Conservation (phyloP, 2,797 vertebrate species). For the Notamacropus eugenii region DNA sequence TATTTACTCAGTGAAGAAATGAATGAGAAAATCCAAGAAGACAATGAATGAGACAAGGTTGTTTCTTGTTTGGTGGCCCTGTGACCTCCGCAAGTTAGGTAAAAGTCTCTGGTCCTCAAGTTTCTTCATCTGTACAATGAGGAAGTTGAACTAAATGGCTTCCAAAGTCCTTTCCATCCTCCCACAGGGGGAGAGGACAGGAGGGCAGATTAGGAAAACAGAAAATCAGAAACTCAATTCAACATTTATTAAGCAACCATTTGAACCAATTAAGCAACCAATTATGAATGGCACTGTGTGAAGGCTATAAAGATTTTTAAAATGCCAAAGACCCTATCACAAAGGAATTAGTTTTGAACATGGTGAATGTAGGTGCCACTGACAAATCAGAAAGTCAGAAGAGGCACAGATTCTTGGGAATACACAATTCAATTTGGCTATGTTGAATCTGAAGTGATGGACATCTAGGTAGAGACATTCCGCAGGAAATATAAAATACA, state of each 20-base stretch:
- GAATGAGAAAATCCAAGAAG: background rate
- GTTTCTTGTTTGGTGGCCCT: background rate
- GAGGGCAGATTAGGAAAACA: background rate
- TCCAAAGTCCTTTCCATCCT: background rate
- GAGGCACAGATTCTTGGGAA: background rate
- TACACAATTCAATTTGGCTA: background rate
- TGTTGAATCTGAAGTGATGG: background rate
- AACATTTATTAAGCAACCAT: background rate
- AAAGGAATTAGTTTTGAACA: background rate
- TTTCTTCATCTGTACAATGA: background rate
- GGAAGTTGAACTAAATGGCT: background rate
- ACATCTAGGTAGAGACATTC: background rate
- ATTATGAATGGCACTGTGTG: background rate
- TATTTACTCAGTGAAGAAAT: background rate
- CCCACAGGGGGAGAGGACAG: background rate
- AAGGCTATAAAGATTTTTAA: background rate
- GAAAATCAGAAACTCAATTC: background rate
- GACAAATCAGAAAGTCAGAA: background rate
- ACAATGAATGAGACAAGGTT: background rate
- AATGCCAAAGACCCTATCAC: background rate
- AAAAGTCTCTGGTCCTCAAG: background rate
- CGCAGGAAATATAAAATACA: background rate
- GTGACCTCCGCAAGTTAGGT: background rate
- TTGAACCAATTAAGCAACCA: no score
- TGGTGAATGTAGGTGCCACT: background rate